phyloP scores from a whole-genome alignment of 2,113 vertebrate species.

The Albula glossodonta region DNA sequence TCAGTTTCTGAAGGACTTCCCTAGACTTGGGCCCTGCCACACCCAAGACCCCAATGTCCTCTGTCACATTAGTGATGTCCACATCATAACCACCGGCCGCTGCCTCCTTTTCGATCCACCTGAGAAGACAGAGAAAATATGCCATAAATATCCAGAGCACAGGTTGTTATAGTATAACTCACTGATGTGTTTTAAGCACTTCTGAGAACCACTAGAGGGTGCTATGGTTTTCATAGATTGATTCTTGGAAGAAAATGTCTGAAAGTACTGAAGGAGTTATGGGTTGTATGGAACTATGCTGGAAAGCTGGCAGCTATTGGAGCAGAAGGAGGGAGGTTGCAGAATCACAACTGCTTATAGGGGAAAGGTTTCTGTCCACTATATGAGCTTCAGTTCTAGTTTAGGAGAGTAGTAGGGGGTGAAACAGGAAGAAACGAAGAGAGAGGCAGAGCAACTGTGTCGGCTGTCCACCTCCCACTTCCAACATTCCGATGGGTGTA shows the following conservation, averaged over 20 bases:
- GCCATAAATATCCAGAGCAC: background rate
- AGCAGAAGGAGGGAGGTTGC: constrained; percentile 43
- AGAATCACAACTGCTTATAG: constrained; percentile 44
- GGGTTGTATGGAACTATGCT: constrained; percentile 8
- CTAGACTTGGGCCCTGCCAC: constrained; percentile 85
- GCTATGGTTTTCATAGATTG: background rate
- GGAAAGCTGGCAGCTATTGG: constrained; percentile 43
- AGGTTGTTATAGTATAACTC: too few relatives aligned
- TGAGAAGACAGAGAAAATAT: constrained; percentile 45
- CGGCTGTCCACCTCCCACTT: background rate
- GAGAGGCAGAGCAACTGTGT: too few relatives aligned
- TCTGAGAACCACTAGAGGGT: constrained; percentile 38
- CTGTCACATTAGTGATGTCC: constrained; percentile 83
- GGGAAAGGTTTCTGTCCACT: constrained; percentile 43
- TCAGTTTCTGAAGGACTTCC: constrained; percentile 88
- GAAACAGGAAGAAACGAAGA: too few relatives aligned
- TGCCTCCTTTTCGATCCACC: constrained; percentile 87
- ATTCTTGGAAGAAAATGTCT: background rate
- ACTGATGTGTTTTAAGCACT: background rate
- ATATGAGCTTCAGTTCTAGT: background rate
- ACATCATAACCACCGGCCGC: constrained; percentile 72
- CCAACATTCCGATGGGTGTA: background rate
- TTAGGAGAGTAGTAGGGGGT: background rate
- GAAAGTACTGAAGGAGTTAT: too few relatives aligned
- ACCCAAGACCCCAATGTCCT: constrained; percentile 86